Conservation (phyloP, 2,888 invertebrate species). For the Drosophila neonasuta region DNA sequence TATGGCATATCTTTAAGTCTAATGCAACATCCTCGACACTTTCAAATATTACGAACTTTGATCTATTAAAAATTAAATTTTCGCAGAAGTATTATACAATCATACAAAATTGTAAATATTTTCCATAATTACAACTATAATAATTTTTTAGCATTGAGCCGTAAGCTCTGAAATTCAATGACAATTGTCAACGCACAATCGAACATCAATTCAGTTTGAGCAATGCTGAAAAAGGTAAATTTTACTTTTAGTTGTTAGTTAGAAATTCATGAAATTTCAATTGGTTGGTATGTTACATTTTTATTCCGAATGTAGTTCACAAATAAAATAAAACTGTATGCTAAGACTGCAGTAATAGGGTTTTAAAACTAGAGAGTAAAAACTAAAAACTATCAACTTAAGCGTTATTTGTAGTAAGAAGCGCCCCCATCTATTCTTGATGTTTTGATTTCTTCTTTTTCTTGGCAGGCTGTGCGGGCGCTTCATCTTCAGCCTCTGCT, state of each 20-base stretch:
- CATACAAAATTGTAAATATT: too few species aligned
- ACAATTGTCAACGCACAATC: too few species aligned
- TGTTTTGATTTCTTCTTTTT: constrained; percentile 61
- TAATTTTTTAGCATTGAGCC: too few species aligned
- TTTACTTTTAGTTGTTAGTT: background rate
- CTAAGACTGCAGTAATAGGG: constrained; percentile 16
- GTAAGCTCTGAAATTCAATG: too few species aligned
- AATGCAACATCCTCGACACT: too few species aligned
- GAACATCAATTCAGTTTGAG: too few species aligned
- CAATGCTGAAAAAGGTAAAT: background rate
- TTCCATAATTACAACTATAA: too few species aligned
- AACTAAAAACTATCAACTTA: constrained; percentile 35
- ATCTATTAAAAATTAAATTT: too few species aligned
- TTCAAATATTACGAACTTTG: background rate
- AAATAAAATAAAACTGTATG: constrained; percentile 41
- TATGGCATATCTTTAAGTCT: background rate
- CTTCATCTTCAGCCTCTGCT: constrained; percentile 30
- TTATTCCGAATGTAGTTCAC: constrained; percentile 68
- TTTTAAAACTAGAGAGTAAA: constrained; percentile 42
- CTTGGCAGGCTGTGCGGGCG: constrained; percentile 35
- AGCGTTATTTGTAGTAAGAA: constrained; percentile 19
- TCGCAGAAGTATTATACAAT: too few species aligned
- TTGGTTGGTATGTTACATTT: constrained; percentile 41
- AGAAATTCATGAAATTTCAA: too few species aligned
- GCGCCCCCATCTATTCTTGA: constrained; percentile 32